Base-by-base conservation (phyloP, 1,140 invertebrate genomes). In the Pseudomyrmex flavicornis region DNA sequence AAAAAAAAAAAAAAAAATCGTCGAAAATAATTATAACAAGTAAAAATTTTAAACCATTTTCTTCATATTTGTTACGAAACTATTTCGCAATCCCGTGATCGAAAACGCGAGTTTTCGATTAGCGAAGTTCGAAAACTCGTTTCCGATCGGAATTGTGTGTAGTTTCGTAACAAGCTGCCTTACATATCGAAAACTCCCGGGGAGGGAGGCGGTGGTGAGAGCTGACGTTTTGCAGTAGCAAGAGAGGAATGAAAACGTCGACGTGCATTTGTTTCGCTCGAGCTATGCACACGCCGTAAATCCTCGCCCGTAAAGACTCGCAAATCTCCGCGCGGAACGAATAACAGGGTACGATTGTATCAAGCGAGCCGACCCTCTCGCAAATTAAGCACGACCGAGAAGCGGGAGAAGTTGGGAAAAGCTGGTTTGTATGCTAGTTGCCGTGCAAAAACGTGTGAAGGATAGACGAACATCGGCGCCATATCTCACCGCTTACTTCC, bases 171-270 rank as follows among this genome's bases (percentile, higher is more conserved):
- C 35, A 35, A 35, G 35, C 35, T 35, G 35, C 48, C 17, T 80
- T 69, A 79, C 76, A 66, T 17, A 20, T 61, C 20, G 61, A 80
- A 80, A 80, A 80, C 46, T 35, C 35, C 17, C 17, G 17, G 17
- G 5, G 35, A 5, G 35, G 35, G 35, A 35, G 35, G 35, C 5
- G 35, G 20, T 13, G 22, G 54, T 35, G 17, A 59, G 50, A 70
- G 66, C 76, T 72, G 76, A 72, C 76, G 56, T 80, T 80, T 59
- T 59, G 44, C 46, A 22, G 20, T 0, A 63, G 22, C 20, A 56
- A 75, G 73, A 35, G 35, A 0, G 59, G 80, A 86, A 86, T 86
- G 80, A 72, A 84, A 86, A 79, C 80, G 83, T 77, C 22, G 73
- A 22, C 73, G 61, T 52, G 65, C 56, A 70, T 79, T 79, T 83